Evolutionary conservation across 2,797 vertebrate species (phyloP), one percentile per base, ranked within the genome.

Genomic region (Kryptolebias ocellatus): DNA sequence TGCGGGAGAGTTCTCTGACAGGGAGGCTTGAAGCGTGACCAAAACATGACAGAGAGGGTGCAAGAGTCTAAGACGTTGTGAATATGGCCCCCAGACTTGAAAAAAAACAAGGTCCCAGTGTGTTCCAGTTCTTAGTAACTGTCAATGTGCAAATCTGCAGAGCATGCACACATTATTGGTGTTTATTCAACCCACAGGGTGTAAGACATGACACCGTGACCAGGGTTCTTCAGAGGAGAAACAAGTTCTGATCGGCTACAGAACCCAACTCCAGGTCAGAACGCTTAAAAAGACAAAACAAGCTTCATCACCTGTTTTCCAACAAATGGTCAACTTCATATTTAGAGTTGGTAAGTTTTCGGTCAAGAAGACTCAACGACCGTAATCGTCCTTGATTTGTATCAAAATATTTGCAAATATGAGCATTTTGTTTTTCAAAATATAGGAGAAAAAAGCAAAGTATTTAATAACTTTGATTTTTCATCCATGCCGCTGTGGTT

Each of bases 111-210:
- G 53, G 54, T 67, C 24, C 59, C n/a, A 65, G 45, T 20, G 42
- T 60, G 72, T 65, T 70, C 24, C 44, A 24, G 61, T 64, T 12
- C n/a, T 64, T 17, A 24, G 75, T 34, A 47, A 37, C 60, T 82
- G 83, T 83, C 85, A 74, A 10, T 65, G 76, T 80, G 60, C 28
- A 49, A 64, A 73, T 47, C 62, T 60, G 55, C 71, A 61, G 78
- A 76, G 72, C 64, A 49, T 62, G 55, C 57, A 29, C 16, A 55
- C 49, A 70, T 78, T 66, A 73, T 60, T 20, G 50, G 14, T 14
- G 77, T 18, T 60, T 49, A 79, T 73, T 63, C 37, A 28, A 27
- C 10, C 39, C 34, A 0, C 3, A 39, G 67, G 45, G 58, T 14
- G 53, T 24, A 61, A 62, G 66, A 64, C 15, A 4, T 12, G 28